A percentile compares a stretch with the other conserved stretches of the same genome.
phyloP scores from a whole-genome alignment of 2,888 invertebrate species.

The Agonum fuliginosum region DNA sequence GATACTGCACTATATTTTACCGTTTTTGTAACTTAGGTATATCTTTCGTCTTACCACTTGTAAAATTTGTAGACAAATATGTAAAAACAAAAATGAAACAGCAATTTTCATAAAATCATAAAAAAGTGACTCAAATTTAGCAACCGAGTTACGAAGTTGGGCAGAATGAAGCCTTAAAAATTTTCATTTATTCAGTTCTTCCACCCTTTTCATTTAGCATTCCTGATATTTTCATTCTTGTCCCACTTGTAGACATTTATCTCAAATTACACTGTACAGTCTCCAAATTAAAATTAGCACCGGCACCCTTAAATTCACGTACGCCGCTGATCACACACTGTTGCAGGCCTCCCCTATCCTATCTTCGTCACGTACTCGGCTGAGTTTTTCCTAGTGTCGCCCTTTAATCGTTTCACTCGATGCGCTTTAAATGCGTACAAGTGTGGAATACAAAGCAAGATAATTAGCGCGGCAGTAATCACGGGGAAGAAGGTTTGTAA shows the following conservation, averaged over 20 bases:
- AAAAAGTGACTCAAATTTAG: too few species aligned
- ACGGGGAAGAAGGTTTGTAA: constrained; percentile 46
- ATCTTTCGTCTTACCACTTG: too few species aligned
- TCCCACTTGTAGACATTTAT: too few species aligned
- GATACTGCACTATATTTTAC: too few species aligned
- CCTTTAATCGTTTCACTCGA: constrained; percentile 42
- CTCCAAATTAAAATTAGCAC: constrained; percentile 17
- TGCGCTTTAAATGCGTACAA: constrained; percentile 50
- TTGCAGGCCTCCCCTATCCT: neutral
- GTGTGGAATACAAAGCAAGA: constrained; percentile 53
- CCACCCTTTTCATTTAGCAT: neutral
- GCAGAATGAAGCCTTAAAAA: too few species aligned
- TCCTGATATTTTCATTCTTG: neutral
- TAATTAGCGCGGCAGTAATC: constrained; percentile 52
- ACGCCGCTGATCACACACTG: constrained; percentile 16
- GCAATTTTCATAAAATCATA: too few species aligned
- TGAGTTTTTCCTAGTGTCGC: constrained; percentile 27
- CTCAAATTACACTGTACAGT: neutral
- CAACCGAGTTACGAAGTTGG: too few species aligned
- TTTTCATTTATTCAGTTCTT: too few species aligned
- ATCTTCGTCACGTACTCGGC: constrained; percentile 43
- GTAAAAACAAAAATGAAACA: too few species aligned
- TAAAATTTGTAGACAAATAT: too few species aligned
- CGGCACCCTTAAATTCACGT: neutral
- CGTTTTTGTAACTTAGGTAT: too few species aligned